phyloP scores from a whole-genome alignment of 2,797 vertebrate species.

The Ateles fusciceps region DNA sequence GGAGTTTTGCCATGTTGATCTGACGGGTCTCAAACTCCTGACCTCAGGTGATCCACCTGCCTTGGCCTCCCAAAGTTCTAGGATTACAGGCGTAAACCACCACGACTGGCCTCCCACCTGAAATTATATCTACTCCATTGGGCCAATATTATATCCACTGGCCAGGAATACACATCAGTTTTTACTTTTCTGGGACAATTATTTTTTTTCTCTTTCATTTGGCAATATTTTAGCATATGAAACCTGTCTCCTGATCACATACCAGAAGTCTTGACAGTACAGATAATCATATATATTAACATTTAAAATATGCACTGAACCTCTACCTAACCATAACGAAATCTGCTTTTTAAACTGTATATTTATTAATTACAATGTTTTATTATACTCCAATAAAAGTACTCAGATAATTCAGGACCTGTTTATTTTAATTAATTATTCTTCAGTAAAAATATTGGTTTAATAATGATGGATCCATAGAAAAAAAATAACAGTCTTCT shows the following conservation, averaged over 20 bases:
- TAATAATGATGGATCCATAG: neutral
- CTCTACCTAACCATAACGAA: neutral
- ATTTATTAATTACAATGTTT: neutral
- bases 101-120: neutral
- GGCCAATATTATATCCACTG: neutral
- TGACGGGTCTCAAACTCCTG: neutral
- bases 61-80: neutral
- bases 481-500: neutral
- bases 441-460: neutral
- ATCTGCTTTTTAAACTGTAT: neutral
- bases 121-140: neutral
- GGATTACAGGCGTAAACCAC: neutral
- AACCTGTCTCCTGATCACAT: neutral
- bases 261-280: neutral
- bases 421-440: neutral
- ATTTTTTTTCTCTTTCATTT: neutral
- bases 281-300: neutral
- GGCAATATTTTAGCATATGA: neutral
- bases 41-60: neutral
- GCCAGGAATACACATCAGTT: neutral
- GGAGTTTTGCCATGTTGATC: neutral
- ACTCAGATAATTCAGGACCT: neutral
- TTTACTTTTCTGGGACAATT: neutral
- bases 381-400: neutral
- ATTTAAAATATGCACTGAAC: neutral